Evolutionary conservation across 2,888 invertebrate species (phyloP).

Genomic region (Archaeoteleia sp.): DNA sequence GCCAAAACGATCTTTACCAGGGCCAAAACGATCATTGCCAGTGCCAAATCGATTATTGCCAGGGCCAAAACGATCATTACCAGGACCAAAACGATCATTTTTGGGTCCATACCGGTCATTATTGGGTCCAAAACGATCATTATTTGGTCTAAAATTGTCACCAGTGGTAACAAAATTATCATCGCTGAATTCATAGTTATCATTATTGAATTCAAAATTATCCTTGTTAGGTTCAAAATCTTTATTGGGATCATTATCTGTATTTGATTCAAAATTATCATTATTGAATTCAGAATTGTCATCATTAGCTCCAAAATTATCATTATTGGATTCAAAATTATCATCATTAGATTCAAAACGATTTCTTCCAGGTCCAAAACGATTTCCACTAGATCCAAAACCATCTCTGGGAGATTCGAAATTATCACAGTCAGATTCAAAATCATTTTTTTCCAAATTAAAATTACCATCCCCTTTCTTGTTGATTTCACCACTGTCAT

Average conservation of each 20-base stretch:
- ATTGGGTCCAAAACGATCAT: slow-evolving; percentile 46
- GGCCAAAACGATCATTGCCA: slow-evolving; percentile 37
- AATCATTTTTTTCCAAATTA: not conserved
- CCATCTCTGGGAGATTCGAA: slow-evolving; percentile 47
- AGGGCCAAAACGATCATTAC: slow-evolving; percentile 36
- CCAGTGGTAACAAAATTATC: no score
- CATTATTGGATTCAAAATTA: slow-evolving; percentile 47
- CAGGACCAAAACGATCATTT: slow-evolving; percentile 54
- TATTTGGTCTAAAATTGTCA: slow-evolving; percentile 18
- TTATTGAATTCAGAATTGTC: slow-evolving; percentile 49
- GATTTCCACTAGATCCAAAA: slow-evolving; percentile 18
- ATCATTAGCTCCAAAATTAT: slow-evolving; percentile 43
- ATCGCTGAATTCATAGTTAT: slow-evolving; percentile 26
- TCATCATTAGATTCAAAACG: slow-evolving; percentile 46
- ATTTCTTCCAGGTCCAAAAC: slow-evolving; percentile 28
- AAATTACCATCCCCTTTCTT: not conserved
- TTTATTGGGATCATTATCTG: not conserved
- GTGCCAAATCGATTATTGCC: slow-evolving; percentile 39
- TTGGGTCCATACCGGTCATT: slow-evolving; percentile 49
- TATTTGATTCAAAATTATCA: slow-evolving; percentile 43
- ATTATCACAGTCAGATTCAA: slow-evolving; percentile 37
- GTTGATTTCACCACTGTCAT: slow-evolving; percentile 44
- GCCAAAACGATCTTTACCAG: slow-evolving; percentile 27
- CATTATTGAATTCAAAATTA: slow-evolving; percentile 4
- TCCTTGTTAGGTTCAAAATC: slow-evolving; percentile 14